Percentiles rank a stretch among this genome's conserved stretches.
Evolutionary conservation across 2,888 invertebrate genomes (phyloP).

Genomic region (Rapana venosa): DNA sequence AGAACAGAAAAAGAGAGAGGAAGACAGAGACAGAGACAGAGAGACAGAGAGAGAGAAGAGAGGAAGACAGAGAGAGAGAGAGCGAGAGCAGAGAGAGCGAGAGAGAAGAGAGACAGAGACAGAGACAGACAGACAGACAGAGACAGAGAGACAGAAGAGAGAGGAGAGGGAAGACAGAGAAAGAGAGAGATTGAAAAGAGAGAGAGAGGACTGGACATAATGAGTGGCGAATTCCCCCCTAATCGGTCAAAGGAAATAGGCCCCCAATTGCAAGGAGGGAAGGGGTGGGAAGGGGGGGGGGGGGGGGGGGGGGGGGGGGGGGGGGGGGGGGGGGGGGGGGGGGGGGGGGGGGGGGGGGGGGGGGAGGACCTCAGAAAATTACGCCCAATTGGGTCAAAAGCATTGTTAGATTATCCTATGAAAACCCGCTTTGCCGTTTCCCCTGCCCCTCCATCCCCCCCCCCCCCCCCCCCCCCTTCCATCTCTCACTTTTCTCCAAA

Average conservation of each 20-base stretch:
- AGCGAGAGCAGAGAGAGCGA: not conserved
- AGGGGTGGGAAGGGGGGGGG: too few species aligned
- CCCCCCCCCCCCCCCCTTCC: not conserved
- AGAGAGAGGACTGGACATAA: slow-evolving; percentile 39
- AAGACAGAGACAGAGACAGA: not conserved
- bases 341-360: too few species aligned
- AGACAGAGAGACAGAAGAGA: slow-evolving; percentile 24
- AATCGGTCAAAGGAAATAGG: slow-evolving; percentile 42
- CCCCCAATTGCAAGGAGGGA: too few species aligned
- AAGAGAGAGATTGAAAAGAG: slow-evolving; percentile 30
- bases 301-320: too few species aligned
- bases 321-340: too few species aligned
- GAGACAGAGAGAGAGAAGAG: not conserved
- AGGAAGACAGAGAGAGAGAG: not conserved
- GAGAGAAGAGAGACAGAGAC: slow-evolving; percentile 2
- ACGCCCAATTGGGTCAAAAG: slow-evolving; percentile 43
- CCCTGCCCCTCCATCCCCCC: not conserved
- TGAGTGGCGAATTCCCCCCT: slow-evolving; percentile 30
- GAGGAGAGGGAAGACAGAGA: slow-evolving; percentile 30
- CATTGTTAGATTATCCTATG: slow-evolving; percentile 46
- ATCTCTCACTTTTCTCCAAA: slow-evolving; percentile 4
- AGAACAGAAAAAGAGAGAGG: not conserved
- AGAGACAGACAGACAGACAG: slow-evolving; percentile 25
- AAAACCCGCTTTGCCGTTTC: slow-evolving; percentile 36
- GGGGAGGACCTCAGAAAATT: slow-evolving; percentile 40